Base-by-base conservation (phyloP, 2,113 vertebrate genomes). In the Pungitius pungitius region DNA sequence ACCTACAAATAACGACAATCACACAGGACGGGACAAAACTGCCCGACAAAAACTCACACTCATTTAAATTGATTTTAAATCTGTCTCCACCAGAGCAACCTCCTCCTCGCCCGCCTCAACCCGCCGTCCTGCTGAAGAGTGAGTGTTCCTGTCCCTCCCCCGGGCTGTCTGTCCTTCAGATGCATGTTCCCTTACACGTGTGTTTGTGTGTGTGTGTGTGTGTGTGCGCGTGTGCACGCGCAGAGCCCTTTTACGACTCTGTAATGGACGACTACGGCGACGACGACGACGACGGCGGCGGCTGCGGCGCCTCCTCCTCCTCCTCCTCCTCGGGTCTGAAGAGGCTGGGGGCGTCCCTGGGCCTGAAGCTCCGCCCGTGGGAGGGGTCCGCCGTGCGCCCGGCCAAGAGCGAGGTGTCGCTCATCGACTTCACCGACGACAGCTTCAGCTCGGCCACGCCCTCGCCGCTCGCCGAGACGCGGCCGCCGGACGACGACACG, bases 391-490 rank as follows among this genome's bases (percentile, higher is more conserved):
- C 10, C 52, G 69, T 0, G 30, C 88, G 42, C 81, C 49, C 1
- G 10, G 80, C 51, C 57, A 84, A 3, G 69, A 65, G 92, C 0
- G 96, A 97, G 78, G 95, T 97, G 80, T 96, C 97, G 0, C 96
- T 99, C 67, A 99, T 99, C 0, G 97, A 99, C 91, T 99, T 99
- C 0, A 95, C 92, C 0, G 96, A 99, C 6, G 97, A 98, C 76
- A 94, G 92, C 86, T 94, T 95, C 1, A 88, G 93, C 47, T 93
- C 95, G 0, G 83, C 93, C 7, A 79, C 90, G 60, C 62, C 95
- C 0, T 96, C 95, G 0, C 96, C 96, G 0, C 87, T 95, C 5
- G 87, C 93, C 0, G 96, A 95, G 59, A 90, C 91, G 20, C 90
- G 72, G 0, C 93, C 91, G 10, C 93, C 89, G 0, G 95, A 96